These are phyloP conservation scores for Crocuta crocuta DNA, from an alignment of 2,113 vertebrate genomes.

Conservation along the genomic window DNA sequence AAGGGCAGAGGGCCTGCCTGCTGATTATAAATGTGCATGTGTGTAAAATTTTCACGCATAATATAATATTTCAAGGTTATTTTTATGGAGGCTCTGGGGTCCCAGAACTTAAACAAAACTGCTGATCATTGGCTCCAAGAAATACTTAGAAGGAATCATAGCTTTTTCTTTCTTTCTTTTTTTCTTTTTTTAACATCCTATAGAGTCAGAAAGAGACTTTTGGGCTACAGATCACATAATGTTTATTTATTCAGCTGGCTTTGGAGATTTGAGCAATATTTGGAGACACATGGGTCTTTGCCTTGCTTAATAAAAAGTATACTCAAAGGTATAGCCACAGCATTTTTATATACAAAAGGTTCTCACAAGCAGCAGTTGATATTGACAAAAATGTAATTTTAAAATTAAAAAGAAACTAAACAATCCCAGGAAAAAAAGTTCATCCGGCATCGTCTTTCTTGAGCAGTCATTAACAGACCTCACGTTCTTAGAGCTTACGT, in stretches of 20 bases:
- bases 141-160: slow-evolving; percentile 77
- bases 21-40: slow-evolving; percentile 81
- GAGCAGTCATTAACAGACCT: slow-evolving; percentile 69
- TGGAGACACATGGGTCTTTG: slow-evolving; percentile 74
- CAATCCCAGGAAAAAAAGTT: slow-evolving; percentile 59
- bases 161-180: slow-evolving; percentile 47
- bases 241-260: slow-evolving; percentile 85
- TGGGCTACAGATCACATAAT: slow-evolving; percentile 77
- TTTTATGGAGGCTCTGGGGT: slow-evolving; percentile 76
- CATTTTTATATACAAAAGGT: slow-evolving; percentile 60
- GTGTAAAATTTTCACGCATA: slow-evolving; percentile 82
- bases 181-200: slow-evolving; percentile 71
- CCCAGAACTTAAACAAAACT: slow-evolving; percentile 80
- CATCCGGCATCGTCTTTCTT: slow-evolving; percentile 48
- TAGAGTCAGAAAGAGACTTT: slow-evolving; percentile 81
- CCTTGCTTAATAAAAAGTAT: slow-evolving; percentile 80
- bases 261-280: slow-evolving; percentile 84
- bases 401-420: slow-evolving; percentile 81
- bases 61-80: slow-evolving; percentile 81
- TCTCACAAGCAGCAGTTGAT: slow-evolving; percentile 58
- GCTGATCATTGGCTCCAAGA: slow-evolving; percentile 69
- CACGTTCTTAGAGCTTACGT: not conserved
- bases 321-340: slow-evolving; percentile 71
- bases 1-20: slow-evolving; percentile 74
- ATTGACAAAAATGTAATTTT: slow-evolving; percentile 74